These are phyloP conservation scores for Anhinga rufa DNA, from an alignment of 2,113 vertebrate species.

Conservation along the genomic window DNA sequence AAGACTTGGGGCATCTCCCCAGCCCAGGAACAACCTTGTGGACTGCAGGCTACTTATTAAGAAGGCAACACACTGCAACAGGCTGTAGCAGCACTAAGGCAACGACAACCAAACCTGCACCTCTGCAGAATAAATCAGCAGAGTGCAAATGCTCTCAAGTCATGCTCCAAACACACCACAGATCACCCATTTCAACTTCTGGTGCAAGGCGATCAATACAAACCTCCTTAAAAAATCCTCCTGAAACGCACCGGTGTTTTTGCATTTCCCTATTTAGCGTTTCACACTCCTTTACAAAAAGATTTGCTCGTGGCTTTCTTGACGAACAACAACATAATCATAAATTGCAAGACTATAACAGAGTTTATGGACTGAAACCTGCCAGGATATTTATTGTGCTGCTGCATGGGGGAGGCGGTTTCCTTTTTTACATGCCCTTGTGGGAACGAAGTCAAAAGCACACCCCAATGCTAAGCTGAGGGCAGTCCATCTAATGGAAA, in stretches of 20 bases:
- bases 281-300: background rate
- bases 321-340: background rate
- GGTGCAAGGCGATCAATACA: rapidly evolving
- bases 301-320: background rate
- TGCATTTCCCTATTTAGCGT: background rate
- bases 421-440: background rate
- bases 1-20: background rate
- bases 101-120: background rate
- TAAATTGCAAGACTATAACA: background rate
- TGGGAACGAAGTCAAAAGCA: background rate
- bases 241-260: background rate
- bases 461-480: background rate
- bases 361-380: background rate
- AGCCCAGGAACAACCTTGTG: background rate
- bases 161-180: background rate
- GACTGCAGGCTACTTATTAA: too few relatives aligned
- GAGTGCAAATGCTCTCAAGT: background rate
- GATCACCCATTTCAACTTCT: background rate
- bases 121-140: background rate
- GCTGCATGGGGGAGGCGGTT: background rate
- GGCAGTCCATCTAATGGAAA: background rate
- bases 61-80: background rate
- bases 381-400: background rate
- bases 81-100: background rate
- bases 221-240: background rate